Conservation (phyloP, 2,888 invertebrate genomes). For the Quadriops clusia region DNA sequence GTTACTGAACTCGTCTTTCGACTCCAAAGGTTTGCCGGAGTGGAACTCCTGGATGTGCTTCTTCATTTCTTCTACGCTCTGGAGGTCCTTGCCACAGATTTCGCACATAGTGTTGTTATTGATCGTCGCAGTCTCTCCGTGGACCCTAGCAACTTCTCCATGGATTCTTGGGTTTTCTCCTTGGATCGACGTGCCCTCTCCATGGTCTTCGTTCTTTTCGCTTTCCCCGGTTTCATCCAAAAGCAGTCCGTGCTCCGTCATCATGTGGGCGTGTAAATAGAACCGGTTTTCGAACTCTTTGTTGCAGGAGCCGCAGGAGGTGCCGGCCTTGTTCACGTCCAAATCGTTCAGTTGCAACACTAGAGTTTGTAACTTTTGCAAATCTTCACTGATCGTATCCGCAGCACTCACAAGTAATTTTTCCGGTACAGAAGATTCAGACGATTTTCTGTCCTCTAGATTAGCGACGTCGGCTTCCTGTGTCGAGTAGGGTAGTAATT, state of each 20-base stretch:
- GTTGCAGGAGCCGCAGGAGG: constrained; percentile 57
- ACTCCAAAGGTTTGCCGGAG: constrained; percentile 31
- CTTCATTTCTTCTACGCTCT: constrained; percentile 51
- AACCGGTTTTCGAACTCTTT: constrained; percentile 61
- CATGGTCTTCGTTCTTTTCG: too few relatives aligned
- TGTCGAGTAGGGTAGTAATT: constrained; percentile 20
- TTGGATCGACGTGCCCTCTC: too few relatives aligned
- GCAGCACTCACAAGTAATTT: too few relatives aligned
- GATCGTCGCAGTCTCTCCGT: constrained; percentile 26
- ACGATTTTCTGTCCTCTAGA: constrained; percentile 13
- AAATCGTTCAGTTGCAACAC: constrained; percentile 77
- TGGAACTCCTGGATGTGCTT: constrained; percentile 60
- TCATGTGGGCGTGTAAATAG: constrained; percentile 56
- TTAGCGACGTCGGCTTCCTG: constrained; percentile 14
- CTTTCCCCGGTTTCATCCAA: constrained; percentile 35
- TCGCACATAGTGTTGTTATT: constrained; percentile 35
- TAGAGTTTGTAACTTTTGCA: constrained; percentile 84
- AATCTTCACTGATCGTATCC: constrained; percentile 66
- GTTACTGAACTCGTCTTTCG: constrained; percentile 30
- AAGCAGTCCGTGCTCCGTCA: constrained; percentile 51
- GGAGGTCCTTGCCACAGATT: constrained; percentile 35
- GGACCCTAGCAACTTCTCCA: too few relatives aligned
- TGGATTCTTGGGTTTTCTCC: constrained; percentile 25
- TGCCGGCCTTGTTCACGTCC: constrained; percentile 43
- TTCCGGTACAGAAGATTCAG: constrained; percentile 11